These are phyloP conservation scores for Anguilla japonica DNA, from an alignment of 2,113 vertebrate species.

Conservation along the genomic window DNA sequence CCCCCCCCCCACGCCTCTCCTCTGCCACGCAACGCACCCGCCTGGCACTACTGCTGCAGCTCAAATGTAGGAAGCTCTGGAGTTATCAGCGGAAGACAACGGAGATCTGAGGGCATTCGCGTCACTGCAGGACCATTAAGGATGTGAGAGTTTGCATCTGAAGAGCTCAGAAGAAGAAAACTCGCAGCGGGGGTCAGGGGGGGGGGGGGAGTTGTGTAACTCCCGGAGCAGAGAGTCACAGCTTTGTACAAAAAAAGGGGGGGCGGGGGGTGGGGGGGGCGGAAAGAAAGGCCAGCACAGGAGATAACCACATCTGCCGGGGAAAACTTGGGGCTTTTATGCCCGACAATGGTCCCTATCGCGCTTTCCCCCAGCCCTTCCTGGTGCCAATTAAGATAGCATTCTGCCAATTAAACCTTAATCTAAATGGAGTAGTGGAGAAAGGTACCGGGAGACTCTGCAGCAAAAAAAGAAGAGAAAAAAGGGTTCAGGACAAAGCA, in stretches of 20 bases:
- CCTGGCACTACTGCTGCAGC: background rate
- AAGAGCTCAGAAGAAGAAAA: background rate
- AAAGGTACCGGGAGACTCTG: background rate
- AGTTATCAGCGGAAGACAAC: background rate
- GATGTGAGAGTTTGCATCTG: background rate
- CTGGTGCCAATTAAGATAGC: conserved; percentile 31
- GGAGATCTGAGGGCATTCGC: no score
- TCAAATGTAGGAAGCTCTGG: background rate
- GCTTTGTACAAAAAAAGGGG: background rate
- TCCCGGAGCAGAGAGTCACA: background rate
- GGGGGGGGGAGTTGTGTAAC: background rate
- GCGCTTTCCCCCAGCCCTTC: background rate
- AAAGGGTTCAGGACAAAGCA: background rate
- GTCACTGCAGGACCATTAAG: background rate
- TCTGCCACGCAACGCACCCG: background rate
- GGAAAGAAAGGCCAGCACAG: conserved; percentile 8
- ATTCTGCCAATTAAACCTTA: conserved; percentile 22
- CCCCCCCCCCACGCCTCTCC: background rate
- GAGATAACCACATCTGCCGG: background rate
- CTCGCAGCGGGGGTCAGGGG: no score
- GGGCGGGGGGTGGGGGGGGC: background rate
- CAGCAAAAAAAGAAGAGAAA: background rate
- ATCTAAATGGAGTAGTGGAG: background rate
- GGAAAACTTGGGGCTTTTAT: background rate
- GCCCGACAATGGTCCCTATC: conserved; percentile 1